Conservation (phyloP, 2,888 invertebrate genomes). For the Tortrix viridana region DNA sequence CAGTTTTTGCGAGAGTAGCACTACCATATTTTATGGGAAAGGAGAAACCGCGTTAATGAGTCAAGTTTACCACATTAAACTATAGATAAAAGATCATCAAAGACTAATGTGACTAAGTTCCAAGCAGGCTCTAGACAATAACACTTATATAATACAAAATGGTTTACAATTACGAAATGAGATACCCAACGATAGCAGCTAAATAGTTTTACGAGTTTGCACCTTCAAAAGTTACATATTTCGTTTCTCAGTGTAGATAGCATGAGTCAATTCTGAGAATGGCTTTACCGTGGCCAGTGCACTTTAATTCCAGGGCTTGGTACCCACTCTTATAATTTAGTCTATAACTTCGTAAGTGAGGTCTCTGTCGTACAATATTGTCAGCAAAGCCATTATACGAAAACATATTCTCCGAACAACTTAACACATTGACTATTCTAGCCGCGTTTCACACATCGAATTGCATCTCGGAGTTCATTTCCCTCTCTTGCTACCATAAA, state of each 20-base stretch:
- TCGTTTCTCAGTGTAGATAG: not conserved
- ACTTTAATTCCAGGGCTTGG: slow-evolving; percentile 10
- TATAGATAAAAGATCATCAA: too few relatives aligned
- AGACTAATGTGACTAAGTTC: too few relatives aligned
- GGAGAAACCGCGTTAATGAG: not conserved
- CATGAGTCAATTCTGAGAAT: slow-evolving; percentile 10
- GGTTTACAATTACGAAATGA: not conserved
- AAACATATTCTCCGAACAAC: not conserved
- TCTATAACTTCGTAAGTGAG: not conserved
- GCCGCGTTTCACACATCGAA: slow-evolving; percentile 22
- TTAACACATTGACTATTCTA: slow-evolving; percentile 21
- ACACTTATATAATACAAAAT: too few relatives aligned
- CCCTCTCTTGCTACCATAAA: slow-evolving; percentile 34
- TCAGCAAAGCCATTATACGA: not conserved
- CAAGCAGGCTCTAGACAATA: too few relatives aligned
- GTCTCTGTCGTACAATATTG: not conserved
- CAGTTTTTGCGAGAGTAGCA: not conserved
- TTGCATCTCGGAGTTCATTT: slow-evolving; percentile 25
- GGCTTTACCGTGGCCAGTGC: not conserved
- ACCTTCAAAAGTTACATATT: not conserved
- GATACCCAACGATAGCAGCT: too few relatives aligned
- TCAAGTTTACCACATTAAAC: too few relatives aligned
- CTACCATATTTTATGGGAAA: not conserved
- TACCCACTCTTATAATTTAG: not conserved
- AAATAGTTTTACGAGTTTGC: slow-evolving; percentile 10